Evolutionary conservation across 2,113 vertebrate species (phyloP), one percentile per base, ranked within the genome.

Genomic region (Xiphophorus couchianus): DNA sequence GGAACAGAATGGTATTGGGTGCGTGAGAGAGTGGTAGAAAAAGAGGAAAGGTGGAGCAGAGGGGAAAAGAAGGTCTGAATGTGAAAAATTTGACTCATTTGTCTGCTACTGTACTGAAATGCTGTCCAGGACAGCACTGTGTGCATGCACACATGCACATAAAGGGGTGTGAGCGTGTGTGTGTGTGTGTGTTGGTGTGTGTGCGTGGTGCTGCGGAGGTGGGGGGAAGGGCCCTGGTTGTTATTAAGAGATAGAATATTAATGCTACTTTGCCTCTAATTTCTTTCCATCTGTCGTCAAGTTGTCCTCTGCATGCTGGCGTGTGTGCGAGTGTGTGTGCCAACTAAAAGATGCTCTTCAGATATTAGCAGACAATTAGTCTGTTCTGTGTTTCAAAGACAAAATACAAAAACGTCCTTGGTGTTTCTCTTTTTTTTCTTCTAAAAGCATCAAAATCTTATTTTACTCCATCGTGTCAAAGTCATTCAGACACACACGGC

Each of bases 281-380:
- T 92, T 94, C 82, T 91, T 89, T 93, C 90, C 89, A 92, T 91
- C 91, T 90, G 92, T 89, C 87, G 82, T 89, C 87, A 86, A 85
- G 77, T 92, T 88, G 89, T 89, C 77, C 84, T 87, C 73, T 77
- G 83, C 62, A 69, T 73, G 72, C 75, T 63, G 14, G 33, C 12
- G 71, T 76, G 84, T 75, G 77, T 78, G 71, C 77, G 82, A 84
- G 67, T 78, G 82, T 88, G 73, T 86, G 35, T 39, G 61, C 88
- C 88, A 87, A 87, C 84, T 81, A 89, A 87, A 86, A 88, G 85
- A 88, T 76, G 44, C 73, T 80, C 71, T 71, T 87, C 84, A 86
- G 86, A 89, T 86, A 89, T 89, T 90, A 89, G 86, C 74, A 87
- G 83, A 90, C 86, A 92, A 91, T 91, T 87, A 91, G 86, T 84